Evolutionary conservation across 2,797 vertebrate species (phyloP), one percentile per base, ranked within the genome.

Genomic region (Gymnopithys bicolor): DNA sequence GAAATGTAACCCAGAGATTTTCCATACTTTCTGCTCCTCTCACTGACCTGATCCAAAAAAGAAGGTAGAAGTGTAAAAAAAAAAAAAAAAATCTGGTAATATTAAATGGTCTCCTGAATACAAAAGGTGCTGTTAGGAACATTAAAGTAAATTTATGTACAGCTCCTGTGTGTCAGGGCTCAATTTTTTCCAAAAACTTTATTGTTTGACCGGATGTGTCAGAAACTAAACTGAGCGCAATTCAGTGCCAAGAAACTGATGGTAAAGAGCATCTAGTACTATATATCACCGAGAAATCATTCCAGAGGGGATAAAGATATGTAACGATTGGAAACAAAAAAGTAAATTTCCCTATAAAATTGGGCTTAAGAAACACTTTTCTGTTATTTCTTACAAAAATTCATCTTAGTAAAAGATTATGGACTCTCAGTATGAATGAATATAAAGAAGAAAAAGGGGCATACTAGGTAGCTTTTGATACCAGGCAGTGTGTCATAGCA

Each of bases 111-210:
- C 79, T 95, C 35, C 58, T 88, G 94, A 91, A 93, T 75, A 64
- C 55, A 64, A 82, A 96, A 76, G 60, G 81, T 95, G 52, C 90
- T 56, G 5, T 87, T 43, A 94, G 94, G 93, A 95, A 64, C 69
- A 51, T 76, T 94, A 79, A 94, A 79, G 75, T 94, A 87, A 95
- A 95, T 90, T 80, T 95, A 93, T 58, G 80, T 84, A 87, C 67
- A 85, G 93, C 91, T 97, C 73, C 92, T 95, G 89, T 95, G 80
- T 86, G 76, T 95, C 66, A 84, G 84, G 74, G 53, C 90, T 90
- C 70, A 87, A 30, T 12, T 68, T 96, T 96, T 95, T 67, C 84
- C 91, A 58, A 89, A 95, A 94, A 35, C 27, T 90, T 95, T 91
- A 93, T 52, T 95, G 90, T 93, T 87, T 32, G 78, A 58, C 55